phyloP scores from a whole-genome alignment of 2,797 vertebrate species.

The Carapus acus region DNA sequence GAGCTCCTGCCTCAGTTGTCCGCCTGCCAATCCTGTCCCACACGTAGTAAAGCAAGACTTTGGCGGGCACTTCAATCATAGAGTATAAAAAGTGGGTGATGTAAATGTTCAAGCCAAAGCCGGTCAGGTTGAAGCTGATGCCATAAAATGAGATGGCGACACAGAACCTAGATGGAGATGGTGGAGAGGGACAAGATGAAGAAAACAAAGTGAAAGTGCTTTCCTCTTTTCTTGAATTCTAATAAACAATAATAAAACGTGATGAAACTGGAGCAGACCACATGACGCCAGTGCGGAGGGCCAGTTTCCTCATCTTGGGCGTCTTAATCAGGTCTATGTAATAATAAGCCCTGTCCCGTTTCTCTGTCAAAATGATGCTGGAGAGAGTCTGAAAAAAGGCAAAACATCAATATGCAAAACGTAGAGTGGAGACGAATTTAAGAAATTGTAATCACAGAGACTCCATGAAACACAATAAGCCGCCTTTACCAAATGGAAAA shows the following conservation, averaged over 20 bases:
- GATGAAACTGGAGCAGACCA: constrained; percentile 68
- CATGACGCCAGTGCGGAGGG: constrained; percentile 71
- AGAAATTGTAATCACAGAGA: no score
- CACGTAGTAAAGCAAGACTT: constrained; percentile 69
- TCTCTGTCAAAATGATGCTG: constrained; percentile 54
- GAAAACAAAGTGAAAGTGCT: no score
- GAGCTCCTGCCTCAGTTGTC: constrained; percentile 59
- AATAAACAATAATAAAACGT: background rate
- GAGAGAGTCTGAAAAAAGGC: constrained; percentile 67
- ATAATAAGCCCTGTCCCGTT: constrained; percentile 62
- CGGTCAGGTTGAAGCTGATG: constrained; percentile 80
- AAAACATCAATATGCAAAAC: background rate
- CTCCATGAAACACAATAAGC: no score
- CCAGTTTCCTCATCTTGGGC: constrained; percentile 76
- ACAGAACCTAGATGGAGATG: constrained; percentile 74
- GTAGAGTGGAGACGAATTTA: background rate
- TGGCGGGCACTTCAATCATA: constrained; percentile 80
- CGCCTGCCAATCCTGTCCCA: constrained; percentile 77
- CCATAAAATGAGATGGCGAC: constrained; percentile 80
- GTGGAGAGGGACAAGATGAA: no score
- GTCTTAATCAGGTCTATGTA: constrained; percentile 82
- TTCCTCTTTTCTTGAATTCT: no score
- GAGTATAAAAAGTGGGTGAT: constrained; percentile 82
- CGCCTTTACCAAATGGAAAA: no score
- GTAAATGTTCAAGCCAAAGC: constrained; percentile 80